These are phyloP conservation scores for Diplolepis rosae DNA, from an alignment of 2,888 invertebrate genomes.

Conservation along the genomic window DNA sequence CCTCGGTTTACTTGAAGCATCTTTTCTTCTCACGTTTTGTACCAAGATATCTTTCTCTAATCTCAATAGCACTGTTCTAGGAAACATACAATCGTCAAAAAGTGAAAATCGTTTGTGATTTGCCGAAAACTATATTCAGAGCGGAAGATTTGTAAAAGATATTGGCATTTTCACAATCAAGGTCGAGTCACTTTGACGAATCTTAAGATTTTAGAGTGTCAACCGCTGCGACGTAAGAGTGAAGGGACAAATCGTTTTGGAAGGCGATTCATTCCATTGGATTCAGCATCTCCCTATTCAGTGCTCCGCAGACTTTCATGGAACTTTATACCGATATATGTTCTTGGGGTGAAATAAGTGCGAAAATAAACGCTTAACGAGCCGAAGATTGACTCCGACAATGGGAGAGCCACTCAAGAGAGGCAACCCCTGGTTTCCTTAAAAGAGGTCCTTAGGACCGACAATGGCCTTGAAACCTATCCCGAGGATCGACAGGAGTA, in stretches of 20 bases:
- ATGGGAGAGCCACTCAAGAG: constrained; percentile 60
- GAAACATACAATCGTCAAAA: not conserved
- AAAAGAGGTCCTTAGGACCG: constrained; percentile 61
- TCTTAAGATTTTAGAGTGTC: constrained; percentile 27
- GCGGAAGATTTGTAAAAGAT: constrained; percentile 33
- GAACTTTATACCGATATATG: constrained; percentile 44
- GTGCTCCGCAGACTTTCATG: constrained; percentile 37
- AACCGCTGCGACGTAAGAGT: constrained; percentile 25
- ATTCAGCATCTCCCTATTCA: constrained; percentile 40
- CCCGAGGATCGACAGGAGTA: constrained; percentile 55
- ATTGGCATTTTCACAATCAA: constrained; percentile 32
- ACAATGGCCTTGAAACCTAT: constrained; percentile 66
- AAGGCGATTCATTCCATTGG: constrained; percentile 40
- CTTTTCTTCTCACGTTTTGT: not conserved
- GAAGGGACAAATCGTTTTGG: constrained; percentile 47
- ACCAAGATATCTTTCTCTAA: not conserved
- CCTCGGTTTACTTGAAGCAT: not conserved
- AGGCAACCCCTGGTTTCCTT: constrained; percentile 56
- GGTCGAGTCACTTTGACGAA: constrained; percentile 41
- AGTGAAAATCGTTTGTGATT: constrained; percentile 8
- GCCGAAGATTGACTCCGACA: constrained; percentile 72
- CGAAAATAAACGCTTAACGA: constrained; percentile 73
- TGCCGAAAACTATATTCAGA: constrained; percentile 11
- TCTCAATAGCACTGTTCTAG: constrained; percentile 18
- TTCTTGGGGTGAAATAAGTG: constrained; percentile 62